A percentile compares a stretch with the other conserved stretches of the same genome.
Evolutionary conservation across 2,113 vertebrate species (phyloP).

Genomic region (Hemiprocne comata): DNA sequence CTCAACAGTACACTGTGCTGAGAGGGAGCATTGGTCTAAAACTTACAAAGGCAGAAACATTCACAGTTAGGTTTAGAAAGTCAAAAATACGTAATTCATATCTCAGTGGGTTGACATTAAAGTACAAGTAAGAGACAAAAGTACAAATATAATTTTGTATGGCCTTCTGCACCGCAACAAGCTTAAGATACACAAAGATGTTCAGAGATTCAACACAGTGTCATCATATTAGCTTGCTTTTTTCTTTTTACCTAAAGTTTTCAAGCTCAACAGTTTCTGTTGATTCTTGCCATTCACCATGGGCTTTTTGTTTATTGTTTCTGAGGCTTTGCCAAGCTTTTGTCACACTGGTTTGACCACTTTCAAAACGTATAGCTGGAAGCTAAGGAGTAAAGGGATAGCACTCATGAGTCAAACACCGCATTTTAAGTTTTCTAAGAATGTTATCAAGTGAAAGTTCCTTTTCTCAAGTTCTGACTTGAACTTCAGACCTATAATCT

Average conservation of each 20-base stretch:
- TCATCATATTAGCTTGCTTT: neutral
- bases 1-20: neutral
- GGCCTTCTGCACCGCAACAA: neutral
- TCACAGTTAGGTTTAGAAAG: neutral
- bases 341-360: constrained; percentile 50
- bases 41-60: neutral
- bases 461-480: neutral
- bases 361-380: constrained; percentile 73
- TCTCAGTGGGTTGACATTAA: neutral
- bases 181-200: neutral
- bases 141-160: neutral
- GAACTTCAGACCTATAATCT: neutral
- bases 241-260: constrained; percentile 83
- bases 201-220: neutral
- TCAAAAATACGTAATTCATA: neutral
- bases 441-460: neutral
- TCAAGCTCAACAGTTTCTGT: constrained; percentile 84
- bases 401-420: neutral
- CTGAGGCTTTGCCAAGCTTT: constrained; percentile 60
- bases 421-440: neutral
- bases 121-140: neutral
- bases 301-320: constrained; percentile 42
- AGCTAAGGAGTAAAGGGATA: constrained; percentile 71
- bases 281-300: constrained; percentile 63
- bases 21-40: neutral